Conservation (phyloP, 1,140 invertebrate species). For the Chionoecetes opilio region DNA sequence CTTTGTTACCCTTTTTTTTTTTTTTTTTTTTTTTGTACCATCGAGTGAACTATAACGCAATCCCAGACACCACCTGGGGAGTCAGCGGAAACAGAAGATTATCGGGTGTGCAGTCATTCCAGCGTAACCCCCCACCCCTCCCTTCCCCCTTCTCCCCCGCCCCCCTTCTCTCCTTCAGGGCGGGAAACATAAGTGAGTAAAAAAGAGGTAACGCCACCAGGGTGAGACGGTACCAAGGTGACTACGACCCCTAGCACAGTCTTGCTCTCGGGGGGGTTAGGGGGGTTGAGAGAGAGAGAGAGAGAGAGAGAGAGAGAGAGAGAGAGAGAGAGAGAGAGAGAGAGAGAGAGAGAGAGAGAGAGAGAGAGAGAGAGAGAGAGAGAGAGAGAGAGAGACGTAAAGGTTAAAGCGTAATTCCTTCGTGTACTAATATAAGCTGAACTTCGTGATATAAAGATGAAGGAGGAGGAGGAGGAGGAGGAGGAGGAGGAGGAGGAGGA, state of each 20-base stretch:
- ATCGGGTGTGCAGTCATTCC: not conserved
- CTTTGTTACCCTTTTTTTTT: no score
- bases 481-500: not conserved
- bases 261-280: no score
- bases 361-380: not conserved
- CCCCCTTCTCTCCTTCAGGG: not conserved
- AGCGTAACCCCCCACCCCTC: not conserved
- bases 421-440: no score
- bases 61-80: not conserved
- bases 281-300: slow-evolving; percentile 41
- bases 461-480: not conserved
- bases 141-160: not conserved
- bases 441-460: not conserved
- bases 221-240: slow-evolving; percentile 14
- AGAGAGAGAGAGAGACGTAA: not conserved
- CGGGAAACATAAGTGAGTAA: not conserved
- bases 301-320: slow-evolving; percentile 61
- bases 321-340: slow-evolving; percentile 54
- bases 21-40: no score
- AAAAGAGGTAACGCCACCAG: not conserved
- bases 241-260: not conserved
- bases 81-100: not conserved
- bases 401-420: not conserved
- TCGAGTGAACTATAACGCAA: not conserved
- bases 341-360: slow-evolving; percentile 56